phyloP scores from a whole-genome alignment of 1,140 invertebrate species.

The Myzus persicae region DNA sequence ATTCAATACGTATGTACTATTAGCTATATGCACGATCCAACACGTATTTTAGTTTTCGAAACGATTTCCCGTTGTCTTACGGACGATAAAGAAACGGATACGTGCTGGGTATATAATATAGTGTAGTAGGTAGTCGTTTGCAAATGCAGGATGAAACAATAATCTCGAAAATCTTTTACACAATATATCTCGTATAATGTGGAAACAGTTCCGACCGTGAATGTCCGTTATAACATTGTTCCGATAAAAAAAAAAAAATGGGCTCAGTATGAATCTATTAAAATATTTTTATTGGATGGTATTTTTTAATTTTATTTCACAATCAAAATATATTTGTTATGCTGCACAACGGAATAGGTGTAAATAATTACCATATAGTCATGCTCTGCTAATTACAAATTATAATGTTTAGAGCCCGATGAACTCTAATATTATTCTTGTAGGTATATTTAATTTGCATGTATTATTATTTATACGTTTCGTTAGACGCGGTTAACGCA shows the following conservation, averaged over 20 bases:
- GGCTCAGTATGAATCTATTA: background rate
- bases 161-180: too few species aligned
- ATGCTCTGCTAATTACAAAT: constrained; percentile 38
- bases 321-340: background rate
- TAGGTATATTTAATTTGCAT: constrained; percentile 1
- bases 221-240: too few species aligned
- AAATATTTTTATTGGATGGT: background rate
- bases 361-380: constrained; percentile 32
- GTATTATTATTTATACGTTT: constrained; percentile 13
- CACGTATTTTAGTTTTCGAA: background rate
- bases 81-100: background rate
- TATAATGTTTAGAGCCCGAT: background rate
- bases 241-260: background rate
- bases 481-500: background rate
- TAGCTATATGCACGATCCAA: background rate
- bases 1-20: background rate
- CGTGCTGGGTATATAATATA: background rate
- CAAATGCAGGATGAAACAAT: too few species aligned
- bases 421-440: background rate
- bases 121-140: too few species aligned
- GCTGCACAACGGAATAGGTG: constrained; percentile 13
- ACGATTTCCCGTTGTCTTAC: background rate
- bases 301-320: background rate
- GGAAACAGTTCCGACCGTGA: background rate
- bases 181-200: too few species aligned